phyloP scores from a whole-genome alignment of 1,140 invertebrate genomes.

The Cecropterus lyciades region DNA sequence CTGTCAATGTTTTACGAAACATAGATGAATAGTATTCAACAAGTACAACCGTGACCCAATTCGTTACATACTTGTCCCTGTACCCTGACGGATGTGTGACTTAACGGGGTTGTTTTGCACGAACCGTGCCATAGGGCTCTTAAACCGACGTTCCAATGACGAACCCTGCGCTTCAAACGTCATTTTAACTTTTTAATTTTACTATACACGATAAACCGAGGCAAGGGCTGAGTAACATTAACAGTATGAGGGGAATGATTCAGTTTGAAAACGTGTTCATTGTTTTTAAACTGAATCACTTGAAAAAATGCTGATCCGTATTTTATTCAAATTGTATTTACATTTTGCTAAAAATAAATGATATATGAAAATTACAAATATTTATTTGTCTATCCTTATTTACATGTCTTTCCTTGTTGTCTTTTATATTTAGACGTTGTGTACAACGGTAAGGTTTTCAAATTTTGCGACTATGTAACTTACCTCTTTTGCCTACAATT shows the following conservation, averaged over 20 bases:
- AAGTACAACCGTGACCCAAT: conserved; percentile 12
- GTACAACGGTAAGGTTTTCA: too few relatives aligned
- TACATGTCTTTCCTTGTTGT: too few relatives aligned
- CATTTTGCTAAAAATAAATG: too few relatives aligned
- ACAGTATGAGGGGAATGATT: background rate
- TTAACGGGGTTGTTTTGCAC: conserved; percentile 10
- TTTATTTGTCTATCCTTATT: too few relatives aligned
- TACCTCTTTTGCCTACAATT: too few relatives aligned
- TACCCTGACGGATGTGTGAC: conserved; percentile 1
- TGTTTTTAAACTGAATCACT: background rate
- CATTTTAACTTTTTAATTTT: conserved; percentile 1
- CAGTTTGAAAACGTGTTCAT: too few relatives aligned
- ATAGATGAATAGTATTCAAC: conserved; percentile 10
- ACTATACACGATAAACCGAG: background rate
- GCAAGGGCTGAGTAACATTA: background rate
- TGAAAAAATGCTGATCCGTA: too few relatives aligned
- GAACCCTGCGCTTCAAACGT: background rate
- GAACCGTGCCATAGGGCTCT: background rate
- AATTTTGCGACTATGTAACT: too few relatives aligned
- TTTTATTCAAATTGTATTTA: too few relatives aligned
- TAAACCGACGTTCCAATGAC: background rate
- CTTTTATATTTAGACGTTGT: too few relatives aligned
- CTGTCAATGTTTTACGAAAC: background rate
- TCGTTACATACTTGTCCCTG: conserved; percentile 1
- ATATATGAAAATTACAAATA: too few relatives aligned